Conservation (phyloP, 2,797 vertebrate species). For the Catamblyrhynchus diadema region DNA sequence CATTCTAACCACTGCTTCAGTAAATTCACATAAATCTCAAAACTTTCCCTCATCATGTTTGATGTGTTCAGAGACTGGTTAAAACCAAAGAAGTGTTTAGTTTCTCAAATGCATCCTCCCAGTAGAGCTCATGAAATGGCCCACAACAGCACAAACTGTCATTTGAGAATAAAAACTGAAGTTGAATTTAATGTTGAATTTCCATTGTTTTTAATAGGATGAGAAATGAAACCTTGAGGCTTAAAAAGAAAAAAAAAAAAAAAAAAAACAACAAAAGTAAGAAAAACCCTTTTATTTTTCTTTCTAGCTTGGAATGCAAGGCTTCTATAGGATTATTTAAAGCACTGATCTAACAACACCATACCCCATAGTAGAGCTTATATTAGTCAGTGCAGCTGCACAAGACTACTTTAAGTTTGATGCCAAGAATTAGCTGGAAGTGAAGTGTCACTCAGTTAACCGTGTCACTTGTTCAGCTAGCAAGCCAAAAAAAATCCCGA, state of each 20-base stretch:
- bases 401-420: background rate
- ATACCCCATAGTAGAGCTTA: background rate
- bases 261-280: background rate
- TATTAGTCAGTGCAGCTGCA: background rate
- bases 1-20: background rate
- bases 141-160: background rate
- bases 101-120: background rate
- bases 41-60: background rate
- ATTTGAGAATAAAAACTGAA: background rate
- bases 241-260: background rate
- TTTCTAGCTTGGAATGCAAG: background rate
- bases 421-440: constrained; percentile 6
- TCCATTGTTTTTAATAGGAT: background rate
- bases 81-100: background rate
- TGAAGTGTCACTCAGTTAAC: background rate
- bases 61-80: background rate
- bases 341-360: background rate
- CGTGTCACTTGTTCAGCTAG: background rate
- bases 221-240: background rate
- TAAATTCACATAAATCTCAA: background rate
- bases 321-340: background rate
- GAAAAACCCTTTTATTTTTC: background rate
- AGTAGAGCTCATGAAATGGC: background rate
- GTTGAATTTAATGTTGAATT: background rate
- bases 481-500: background rate